Evolutionary conservation across 1,140 invertebrate species (phyloP), one percentile per base, ranked within the genome.

Genomic region (Lucilia sericata): DNA sequence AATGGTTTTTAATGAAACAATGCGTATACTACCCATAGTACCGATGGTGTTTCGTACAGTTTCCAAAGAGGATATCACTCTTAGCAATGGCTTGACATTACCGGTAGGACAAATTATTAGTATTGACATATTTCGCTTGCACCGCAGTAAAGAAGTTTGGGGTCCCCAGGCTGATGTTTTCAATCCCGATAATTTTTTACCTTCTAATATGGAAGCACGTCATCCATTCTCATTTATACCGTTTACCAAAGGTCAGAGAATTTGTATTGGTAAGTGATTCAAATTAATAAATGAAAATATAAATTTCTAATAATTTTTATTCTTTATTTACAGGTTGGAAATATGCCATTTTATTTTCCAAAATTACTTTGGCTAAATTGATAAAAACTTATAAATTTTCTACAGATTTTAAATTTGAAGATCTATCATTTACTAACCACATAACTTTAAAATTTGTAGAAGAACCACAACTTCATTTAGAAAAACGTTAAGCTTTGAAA

Each of bases 1-100:
- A 84, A 92, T 92, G 83, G 92, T 93, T 0, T 91, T 95, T 7
- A 94, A 94, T 85, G 94, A 95, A 88, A 92, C 93, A 14, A 82
- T 95, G 76, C 90, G 95, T 86, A 60, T 89, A 21, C 87, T 89
- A 12, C 85, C 90, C 2, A 14, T 86, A 7, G 30, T 88, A 74
- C 88, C 89, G 0, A 0, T 88, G 4, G 42, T 84, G 9, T 60
- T 60, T 0, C 85, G 88, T 12, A 12, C 30, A 25, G 65, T 49
- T 12, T 14, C 34, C 2, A 60, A 42, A 13, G 51, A 47, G 0
- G 78, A 82, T 74, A 2, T 34, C 7, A 74, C 3, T 51, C 25
- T 84, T 2, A 86, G 87, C 1, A 89, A 87, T 25, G 87, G 86
- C 0, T 81, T 88, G 47, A 42, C 83, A 4, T 21, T 91, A 10